Conservation (phyloP, 2,113 vertebrate species). For the Vulpes lagopus region DNA sequence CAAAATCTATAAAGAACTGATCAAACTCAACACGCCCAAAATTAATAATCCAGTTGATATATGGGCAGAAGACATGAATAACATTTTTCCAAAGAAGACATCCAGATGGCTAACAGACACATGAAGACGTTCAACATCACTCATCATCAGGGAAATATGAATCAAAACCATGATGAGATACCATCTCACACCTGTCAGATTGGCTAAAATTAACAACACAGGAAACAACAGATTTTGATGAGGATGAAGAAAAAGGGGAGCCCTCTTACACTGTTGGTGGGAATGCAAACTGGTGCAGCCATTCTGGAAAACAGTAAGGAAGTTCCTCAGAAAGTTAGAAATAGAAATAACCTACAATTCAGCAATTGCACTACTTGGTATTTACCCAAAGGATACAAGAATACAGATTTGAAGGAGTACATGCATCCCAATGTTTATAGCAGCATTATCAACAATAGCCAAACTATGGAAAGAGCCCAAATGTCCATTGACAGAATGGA, state of each 20-base stretch:
- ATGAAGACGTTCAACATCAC: neutral
- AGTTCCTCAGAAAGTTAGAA: neutral
- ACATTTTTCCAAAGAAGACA: neutral
- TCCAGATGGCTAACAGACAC: neutral
- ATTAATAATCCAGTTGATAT: neutral
- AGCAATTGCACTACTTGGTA: neutral
- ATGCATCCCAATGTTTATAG: neutral
- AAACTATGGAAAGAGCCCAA: neutral
- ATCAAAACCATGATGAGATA: neutral
- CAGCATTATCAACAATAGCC: neutral
- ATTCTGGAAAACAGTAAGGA: neutral
- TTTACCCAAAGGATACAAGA: neutral
- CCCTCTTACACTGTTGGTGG: neutral
- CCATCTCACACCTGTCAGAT: neutral
- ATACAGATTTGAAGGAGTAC: neutral
- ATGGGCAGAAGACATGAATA: neutral
- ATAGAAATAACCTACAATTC: neutral
- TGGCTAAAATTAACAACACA: neutral
- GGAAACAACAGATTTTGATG: neutral
- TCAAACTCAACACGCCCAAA: neutral
- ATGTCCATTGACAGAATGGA: neutral
- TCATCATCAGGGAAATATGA: neutral
- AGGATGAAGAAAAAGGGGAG: neutral
- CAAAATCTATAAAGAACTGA: neutral
- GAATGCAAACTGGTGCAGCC: neutral